phyloP scores from a whole-genome alignment of 64 coral and sea anemone genomes.

The Stichodactyla mertensii region DNA sequence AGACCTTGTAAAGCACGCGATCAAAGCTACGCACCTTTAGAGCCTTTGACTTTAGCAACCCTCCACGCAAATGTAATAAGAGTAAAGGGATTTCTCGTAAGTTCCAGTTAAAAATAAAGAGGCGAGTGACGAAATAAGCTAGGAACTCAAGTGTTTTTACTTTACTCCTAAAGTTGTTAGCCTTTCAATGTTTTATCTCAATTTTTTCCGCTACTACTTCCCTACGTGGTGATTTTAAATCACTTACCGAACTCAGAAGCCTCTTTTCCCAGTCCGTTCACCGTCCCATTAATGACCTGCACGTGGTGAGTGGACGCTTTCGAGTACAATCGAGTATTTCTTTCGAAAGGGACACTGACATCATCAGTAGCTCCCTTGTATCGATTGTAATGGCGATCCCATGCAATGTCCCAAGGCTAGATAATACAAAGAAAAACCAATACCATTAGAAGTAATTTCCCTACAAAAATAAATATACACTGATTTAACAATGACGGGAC shows the following conservation, averaged over 20 bases:
- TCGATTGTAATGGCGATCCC: constrained; percentile 40
- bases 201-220: too few species aligned
- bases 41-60: neutral
- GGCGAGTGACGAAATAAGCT: neutral
- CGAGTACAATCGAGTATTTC: constrained; percentile 45
- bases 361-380: constrained; percentile 53
- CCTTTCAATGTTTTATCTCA: too few species aligned
- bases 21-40: neutral
- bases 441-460: too few species aligned
- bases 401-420: neutral
- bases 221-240: neutral
- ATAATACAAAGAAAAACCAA: neutral
- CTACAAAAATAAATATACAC: too few species aligned
- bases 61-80: neutral
- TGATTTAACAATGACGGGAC: too few species aligned
- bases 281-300: constrained; percentile 17
- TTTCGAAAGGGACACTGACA: constrained; percentile 63
- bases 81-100: neutral
- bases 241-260: constrained; percentile 30
- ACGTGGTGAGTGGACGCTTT: constrained; percentile 23
- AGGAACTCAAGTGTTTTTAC: too few species aligned
- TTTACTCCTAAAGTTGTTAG: too few species aligned
- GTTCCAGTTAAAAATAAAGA: neutral
- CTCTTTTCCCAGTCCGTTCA: constrained; percentile 16
- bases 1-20: neutral